Conservation (phyloP, 2,797 vertebrate species). For the Balearica regulorum region DNA sequence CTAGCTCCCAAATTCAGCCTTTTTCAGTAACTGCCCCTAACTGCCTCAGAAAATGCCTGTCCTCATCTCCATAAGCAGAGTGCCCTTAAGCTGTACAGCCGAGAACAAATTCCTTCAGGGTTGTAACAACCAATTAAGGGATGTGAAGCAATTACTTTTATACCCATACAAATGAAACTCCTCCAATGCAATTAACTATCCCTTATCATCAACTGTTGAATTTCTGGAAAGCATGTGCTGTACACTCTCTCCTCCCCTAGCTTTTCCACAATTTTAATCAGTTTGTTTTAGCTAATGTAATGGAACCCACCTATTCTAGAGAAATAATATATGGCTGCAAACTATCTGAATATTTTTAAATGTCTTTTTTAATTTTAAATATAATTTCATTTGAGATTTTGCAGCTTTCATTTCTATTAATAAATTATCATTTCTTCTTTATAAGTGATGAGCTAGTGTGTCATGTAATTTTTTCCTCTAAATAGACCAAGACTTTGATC, state of each 20-base stretch:
- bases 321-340: constrained; percentile 4
- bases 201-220: constrained; percentile 45
- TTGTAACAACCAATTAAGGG: constrained; percentile 39
- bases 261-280: constrained; percentile 14
- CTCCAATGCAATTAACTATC: constrained; percentile 43
- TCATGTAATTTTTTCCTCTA: constrained; percentile 37
- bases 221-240: not conserved
- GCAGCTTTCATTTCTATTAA: constrained; percentile 40
- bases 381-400: constrained; percentile 48
- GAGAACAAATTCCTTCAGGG: constrained; percentile 38
- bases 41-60: not conserved
- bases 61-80: not conserved
- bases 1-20: not conserved
- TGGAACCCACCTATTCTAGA: constrained; percentile 5
- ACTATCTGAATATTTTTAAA: constrained; percentile 42
- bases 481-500: constrained; percentile 38
- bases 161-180: constrained; percentile 50
- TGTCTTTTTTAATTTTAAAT: constrained; percentile 32
- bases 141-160: constrained; percentile 57
- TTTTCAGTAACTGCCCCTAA: not conserved
- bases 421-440: not conserved
- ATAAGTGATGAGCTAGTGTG: constrained; percentile 14
- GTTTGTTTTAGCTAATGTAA: constrained; percentile 27
- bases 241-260: not conserved
- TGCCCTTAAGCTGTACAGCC: not conserved